Evolutionary conservation across 1,140 invertebrate species (phyloP).

Genomic region (Tetramorium simillimum): DNA sequence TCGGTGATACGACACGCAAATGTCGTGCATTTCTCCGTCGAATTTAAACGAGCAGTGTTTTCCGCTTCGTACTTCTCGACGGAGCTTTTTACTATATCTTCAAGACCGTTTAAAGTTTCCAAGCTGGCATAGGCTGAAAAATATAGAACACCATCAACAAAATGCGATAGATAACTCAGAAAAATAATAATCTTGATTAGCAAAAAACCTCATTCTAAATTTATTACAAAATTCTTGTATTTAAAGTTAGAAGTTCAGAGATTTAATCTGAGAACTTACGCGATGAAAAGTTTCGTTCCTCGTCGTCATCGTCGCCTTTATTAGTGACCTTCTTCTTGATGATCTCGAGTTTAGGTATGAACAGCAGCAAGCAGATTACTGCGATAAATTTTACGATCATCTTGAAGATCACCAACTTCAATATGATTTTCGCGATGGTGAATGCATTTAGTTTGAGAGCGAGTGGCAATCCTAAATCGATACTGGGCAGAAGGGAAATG

Average conservation of each 20-base stretch:
- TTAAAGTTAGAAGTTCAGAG: not conserved
- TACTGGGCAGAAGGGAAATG: slow-evolving; percentile 82
- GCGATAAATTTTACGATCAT: slow-evolving; percentile 92
- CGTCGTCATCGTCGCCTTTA: slow-evolving; percentile 64
- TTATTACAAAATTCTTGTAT: not conserved
- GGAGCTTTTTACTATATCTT: slow-evolving; percentile 69
- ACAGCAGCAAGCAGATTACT: slow-evolving; percentile 89
- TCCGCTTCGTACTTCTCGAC: slow-evolving; percentile 71
- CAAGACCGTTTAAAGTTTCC: slow-evolving; percentile 71
- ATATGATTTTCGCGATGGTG: slow-evolving; percentile 90
- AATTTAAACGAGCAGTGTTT: slow-evolving; percentile 45
- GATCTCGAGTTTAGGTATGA: slow-evolving; percentile 89
- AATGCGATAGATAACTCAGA: not conserved
- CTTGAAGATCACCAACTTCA: slow-evolving; percentile 91
- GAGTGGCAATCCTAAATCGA: slow-evolving; percentile 80
- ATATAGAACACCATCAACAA: not conserved
- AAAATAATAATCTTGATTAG: not conserved
- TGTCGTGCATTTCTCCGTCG: slow-evolving; percentile 64
- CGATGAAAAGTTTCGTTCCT: slow-evolving; percentile 65
- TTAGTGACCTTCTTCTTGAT: slow-evolving; percentile 70
- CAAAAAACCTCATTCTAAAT: not conserved
- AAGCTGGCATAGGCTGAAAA: slow-evolving; percentile 42
- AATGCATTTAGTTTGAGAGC: slow-evolving; percentile 89
- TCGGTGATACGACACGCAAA: slow-evolving; percentile 68
- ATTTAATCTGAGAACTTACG: slow-evolving; percentile 62